Evolutionary conservation across 1,140 invertebrate genomes (phyloP).

Genomic region (Lutraria rhynchaena): DNA sequence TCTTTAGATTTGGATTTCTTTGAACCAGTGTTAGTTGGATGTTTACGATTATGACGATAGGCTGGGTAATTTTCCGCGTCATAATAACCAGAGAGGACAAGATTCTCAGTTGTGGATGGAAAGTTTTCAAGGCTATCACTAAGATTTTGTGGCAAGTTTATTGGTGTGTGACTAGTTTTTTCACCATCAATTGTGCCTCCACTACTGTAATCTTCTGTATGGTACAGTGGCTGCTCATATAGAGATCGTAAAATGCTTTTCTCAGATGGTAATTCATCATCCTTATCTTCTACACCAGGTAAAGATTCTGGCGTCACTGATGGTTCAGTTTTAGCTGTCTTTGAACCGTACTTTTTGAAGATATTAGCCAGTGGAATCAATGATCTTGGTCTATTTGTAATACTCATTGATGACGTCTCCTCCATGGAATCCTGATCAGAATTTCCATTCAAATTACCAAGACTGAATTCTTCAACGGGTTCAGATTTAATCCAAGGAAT

Average conservation of each 20-base stretch:
- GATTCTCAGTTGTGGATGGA: slow-evolving; percentile 43
- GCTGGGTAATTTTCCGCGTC: slow-evolving; percentile 39
- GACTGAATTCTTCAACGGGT: slow-evolving; percentile 4
- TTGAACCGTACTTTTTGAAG: slow-evolving; percentile 25
- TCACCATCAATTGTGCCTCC: slow-evolving; percentile 13
- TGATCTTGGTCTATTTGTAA: slow-evolving; percentile 28
- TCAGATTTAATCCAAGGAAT: slow-evolving; percentile 42
- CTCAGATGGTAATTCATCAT: slow-evolving; percentile 25
- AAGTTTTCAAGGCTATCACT: slow-evolving; percentile 30
- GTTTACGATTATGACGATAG: slow-evolving; percentile 28
- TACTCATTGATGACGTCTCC: slow-evolving; percentile 19
- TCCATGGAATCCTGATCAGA: slow-evolving; percentile 1
- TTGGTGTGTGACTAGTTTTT: neutral
- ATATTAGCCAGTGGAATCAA: slow-evolving; percentile 44
- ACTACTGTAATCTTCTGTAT: slow-evolving; percentile 19
- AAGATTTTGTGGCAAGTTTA: slow-evolving; percentile 33
- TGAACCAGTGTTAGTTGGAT: neutral
- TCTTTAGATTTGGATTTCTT: slow-evolving; percentile 47
- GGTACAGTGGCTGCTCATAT: slow-evolving; percentile 34
- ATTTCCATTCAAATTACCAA: neutral
- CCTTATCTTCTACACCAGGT: neutral
- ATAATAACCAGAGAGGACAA: slow-evolving; percentile 49
- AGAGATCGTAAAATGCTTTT: slow-evolving; percentile 43
- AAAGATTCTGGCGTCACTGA: neutral
- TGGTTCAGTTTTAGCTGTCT: neutral